Evolutionary conservation across 2,888 invertebrate genomes (phyloP), one percentile per base, ranked within the genome.

Genomic region (Plagiodera versicolora): DNA sequence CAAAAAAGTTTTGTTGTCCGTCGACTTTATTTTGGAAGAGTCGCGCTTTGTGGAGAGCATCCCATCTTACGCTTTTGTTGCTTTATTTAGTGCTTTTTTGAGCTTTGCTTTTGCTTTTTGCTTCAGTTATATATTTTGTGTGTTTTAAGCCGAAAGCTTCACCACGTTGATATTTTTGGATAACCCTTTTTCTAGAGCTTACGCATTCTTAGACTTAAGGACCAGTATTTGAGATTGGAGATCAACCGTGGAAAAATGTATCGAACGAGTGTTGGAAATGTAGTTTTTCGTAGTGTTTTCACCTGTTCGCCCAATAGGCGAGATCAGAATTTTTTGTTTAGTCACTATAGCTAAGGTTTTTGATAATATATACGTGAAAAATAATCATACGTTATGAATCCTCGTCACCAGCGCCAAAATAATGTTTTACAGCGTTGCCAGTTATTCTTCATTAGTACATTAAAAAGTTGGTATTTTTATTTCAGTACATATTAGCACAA

Each of bases 111-210:
- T 65, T 66, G 65, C 69, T 69, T 70, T 67, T 67, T 67, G 73
- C 70, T 72, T 72, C 67, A 68, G 63, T 65, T 66, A 24, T 61
- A 52, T n/a, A n/a, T n/a, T n/a, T 62, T 58, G 73, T 76, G 53
- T 53, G 30, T 44, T 53, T 61, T 58, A 56, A 73, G 76, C 75
- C 73, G 69, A 75, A 75, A 74, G 72, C 73, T 71, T 61, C 71
- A 67, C 54, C 62, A 65, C 57, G 57, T 68, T 63, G 67, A 64
- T n/a, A 65, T 69, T 71, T 75, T 79, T 80, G 79, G 79, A 79
- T 80, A 79, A 80, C 79, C 79, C 80, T 77, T 77, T 74, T 73
- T 78, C 76, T 78, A 76, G 78, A 78, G 79, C 78, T 78, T 77
- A 76, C 77, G 77, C 77, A 78, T 72, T 60, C 44, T 66, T 67